Percentiles rank a stretch among this genome's conserved stretches.
phyloP scores from a whole-genome alignment of 2,888 invertebrate genomes.

The Crossocerus cetratus region DNA sequence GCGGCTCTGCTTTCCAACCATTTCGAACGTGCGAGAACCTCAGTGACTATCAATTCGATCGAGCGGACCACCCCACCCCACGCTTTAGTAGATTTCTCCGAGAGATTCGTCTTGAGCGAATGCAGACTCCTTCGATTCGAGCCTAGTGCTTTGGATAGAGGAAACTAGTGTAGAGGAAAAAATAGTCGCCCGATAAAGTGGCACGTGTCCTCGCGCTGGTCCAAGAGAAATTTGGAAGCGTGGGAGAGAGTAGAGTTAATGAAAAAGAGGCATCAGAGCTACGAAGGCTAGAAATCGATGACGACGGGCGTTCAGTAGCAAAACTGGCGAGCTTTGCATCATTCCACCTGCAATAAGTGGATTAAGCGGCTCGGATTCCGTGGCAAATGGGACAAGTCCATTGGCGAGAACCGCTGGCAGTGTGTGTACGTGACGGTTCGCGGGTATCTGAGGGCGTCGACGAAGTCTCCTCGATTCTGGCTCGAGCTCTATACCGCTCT shows the following conservation, averaged over 20 bases:
- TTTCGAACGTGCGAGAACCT: slow-evolving; percentile 10
- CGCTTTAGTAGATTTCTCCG: neutral
- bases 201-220: too few species aligned
- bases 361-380: neutral
- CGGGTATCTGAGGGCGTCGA: slow-evolving; percentile 65
- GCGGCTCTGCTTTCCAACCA: slow-evolving; percentile 9
- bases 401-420: slow-evolving; percentile 37
- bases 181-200: too few species aligned
- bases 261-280: neutral
- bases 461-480: slow-evolving; percentile 45
- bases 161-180: neutral
- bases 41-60: slow-evolving; percentile 45
- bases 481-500: neutral
- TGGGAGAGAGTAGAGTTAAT: neutral
- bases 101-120: neutral
- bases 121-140: neutral
- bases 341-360: neutral
- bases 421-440: slow-evolving; percentile 67
- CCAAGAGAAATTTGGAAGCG: neutral
- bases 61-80: neutral
- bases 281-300: neutral
- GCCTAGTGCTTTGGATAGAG: neutral
- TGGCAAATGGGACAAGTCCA: neutral
- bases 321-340: neutral
- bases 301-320: neutral